Evolutionary conservation across 1,140 invertebrate genomes (phyloP).

Genomic region (Melanaphis sacchari): DNA sequence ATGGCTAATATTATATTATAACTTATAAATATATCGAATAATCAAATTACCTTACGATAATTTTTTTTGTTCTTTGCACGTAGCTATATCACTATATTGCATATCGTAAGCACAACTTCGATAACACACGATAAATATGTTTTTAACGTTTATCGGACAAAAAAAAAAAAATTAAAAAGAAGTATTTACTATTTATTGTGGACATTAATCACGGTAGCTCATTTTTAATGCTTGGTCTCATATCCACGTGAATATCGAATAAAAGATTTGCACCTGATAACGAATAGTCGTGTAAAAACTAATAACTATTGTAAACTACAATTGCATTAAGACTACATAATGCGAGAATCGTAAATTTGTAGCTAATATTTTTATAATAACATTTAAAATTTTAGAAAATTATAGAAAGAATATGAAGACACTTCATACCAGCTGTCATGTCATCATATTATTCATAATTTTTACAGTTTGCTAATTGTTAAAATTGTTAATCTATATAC

Average conservation of each 20-base stretch:
- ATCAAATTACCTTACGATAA: neutral
- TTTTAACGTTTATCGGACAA: neutral
- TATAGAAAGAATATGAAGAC: neutral
- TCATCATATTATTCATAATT: neutral
- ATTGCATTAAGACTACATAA: neutral
- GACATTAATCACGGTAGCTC: rapidly evolving
- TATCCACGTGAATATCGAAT: neutral
- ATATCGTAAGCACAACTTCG: neutral
- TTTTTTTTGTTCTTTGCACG: neutral
- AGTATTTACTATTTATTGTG: neutral
- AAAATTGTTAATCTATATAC: no score
- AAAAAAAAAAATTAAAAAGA: neutral
- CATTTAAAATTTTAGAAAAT: neutral
- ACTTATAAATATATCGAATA: neutral
- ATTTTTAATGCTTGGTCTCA: neutral
- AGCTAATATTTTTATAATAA: neutral
- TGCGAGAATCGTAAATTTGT: neutral
- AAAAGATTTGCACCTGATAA: neutral
- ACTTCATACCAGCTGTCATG: neutral
- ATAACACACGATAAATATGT: neutral
- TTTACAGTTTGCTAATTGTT: neutral
- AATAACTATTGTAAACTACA: neutral
- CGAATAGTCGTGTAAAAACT: neutral
- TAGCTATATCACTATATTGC: neutral
- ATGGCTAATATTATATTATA: neutral